Evolutionary conservation across 2,797 vertebrate species (phyloP).

Genomic region (Odontamblyopus rebecca): DNA sequence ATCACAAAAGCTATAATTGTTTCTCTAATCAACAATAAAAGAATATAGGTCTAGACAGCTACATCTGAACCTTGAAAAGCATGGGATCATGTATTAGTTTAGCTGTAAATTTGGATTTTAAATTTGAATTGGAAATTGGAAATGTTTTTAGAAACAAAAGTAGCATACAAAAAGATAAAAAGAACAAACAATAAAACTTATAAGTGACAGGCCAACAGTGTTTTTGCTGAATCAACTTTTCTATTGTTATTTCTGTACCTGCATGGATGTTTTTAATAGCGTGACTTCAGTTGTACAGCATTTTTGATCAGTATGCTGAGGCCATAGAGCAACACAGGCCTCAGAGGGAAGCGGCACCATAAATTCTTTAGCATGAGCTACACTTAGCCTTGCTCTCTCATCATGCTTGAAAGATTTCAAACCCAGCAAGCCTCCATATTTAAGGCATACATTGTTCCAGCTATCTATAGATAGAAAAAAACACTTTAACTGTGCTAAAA

Average conservation of each 20-base stretch:
- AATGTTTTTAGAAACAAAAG: too few relatives aligned
- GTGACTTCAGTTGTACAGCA: slow-evolving; percentile 38
- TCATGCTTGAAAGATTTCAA: slow-evolving; percentile 62
- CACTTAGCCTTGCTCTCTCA: slow-evolving; percentile 62
- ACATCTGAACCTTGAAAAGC: too few relatives aligned
- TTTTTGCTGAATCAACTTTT: not conserved
- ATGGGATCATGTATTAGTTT: too few relatives aligned
- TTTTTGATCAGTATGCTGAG: slow-evolving; percentile 72
- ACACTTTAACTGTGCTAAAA: slow-evolving; percentile 39
- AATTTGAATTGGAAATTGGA: too few relatives aligned
- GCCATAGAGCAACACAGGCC: slow-evolving; percentile 66
- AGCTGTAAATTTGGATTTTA: too few relatives aligned
- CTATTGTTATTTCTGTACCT: not conserved
- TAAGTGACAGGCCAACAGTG: not conserved
- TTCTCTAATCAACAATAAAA: too few relatives aligned
- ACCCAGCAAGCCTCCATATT: slow-evolving; percentile 35
- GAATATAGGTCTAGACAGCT: too few relatives aligned
- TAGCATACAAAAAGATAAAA: not conserved
- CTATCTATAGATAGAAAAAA: slow-evolving; percentile 29
- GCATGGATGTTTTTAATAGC: slow-evolving; percentile 22
- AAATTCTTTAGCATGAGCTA: slow-evolving; percentile 74
- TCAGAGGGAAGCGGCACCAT: slow-evolving; percentile 67
- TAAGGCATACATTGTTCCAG: slow-evolving; percentile 4
- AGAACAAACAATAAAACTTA: not conserved
- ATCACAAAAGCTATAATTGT: too few relatives aligned